Evolutionary conservation across 2,113 vertebrate species (phyloP), one percentile per base, ranked within the genome.

Genomic region (Aspidoscelis tigris): DNA sequence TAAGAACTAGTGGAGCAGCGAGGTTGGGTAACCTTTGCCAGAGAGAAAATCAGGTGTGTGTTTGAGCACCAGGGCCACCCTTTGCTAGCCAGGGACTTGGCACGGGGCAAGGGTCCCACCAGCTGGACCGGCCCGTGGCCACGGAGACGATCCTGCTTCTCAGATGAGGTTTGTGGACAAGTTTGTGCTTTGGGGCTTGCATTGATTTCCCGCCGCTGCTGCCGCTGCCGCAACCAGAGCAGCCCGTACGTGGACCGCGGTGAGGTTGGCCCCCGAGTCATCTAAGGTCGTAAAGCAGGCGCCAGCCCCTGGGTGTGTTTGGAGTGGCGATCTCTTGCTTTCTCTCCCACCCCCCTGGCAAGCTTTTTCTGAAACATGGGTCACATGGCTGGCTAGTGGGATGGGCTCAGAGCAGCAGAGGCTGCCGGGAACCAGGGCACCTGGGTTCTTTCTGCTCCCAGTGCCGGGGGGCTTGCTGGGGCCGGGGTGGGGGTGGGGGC

Each of bases 361-460:
- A 12, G 18, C 39, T 39, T n/a, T 68, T n/a, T 21, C 50, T 9
- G 55, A 18, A 20, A 21, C 41, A n/a, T n/a, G 3, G 0, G 24
- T 84, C 83, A 79, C 76, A 50, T 84, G 83, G 76, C 9, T 64
- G 72, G 76, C 26, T 58, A 44, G 75, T 61, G 82, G 82, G 76
- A 33, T 71, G 58, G 76, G 68, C 53, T 33, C 66, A 33, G 0
- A 47, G 53, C 26, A 16, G 55, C 76, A 39, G n/a, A 8, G 83
- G 18, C 24, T 72, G 53, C 69, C 44, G 68, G 76, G 76, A 78
- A 11, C 8, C 39, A 33, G 66, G 65, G 58, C 39, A 44, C 83
- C 76, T 72, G 83, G 76, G 69, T 24, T 65, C 76, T 3, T 3
- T 10, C 43, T 14, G 16, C 16, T 12, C 72, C 3, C 26, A 21